A percentile compares a stretch with the other conserved stretches of the same genome.
phyloP scores from a whole-genome alignment of 2,888 invertebrate species.

The Nesidiocoris tenuis region DNA sequence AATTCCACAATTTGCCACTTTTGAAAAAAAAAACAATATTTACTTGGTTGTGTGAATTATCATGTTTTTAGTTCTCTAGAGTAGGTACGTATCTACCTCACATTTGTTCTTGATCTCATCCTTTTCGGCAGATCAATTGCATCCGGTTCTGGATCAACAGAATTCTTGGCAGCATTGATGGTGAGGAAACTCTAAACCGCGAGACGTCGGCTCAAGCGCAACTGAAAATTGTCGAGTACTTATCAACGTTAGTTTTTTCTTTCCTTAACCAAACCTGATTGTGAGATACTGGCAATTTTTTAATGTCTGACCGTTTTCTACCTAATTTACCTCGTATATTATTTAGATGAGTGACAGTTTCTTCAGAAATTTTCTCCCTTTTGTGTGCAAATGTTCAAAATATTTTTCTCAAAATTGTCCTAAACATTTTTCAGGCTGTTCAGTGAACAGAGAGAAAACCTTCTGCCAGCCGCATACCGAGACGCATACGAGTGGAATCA shows the following conservation, averaged over 20 bases:
- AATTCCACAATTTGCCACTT: too few relatives aligned
- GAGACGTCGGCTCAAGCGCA: constrained; percentile 55
- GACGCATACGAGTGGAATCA: constrained; percentile 54
- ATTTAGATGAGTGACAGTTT: too few relatives aligned
- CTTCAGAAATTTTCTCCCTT: too few relatives aligned
- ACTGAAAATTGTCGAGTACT: constrained; percentile 56
- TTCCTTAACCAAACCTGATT: constrained; percentile 28
- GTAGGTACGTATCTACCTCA: too few relatives aligned
- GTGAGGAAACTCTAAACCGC: constrained; percentile 53
- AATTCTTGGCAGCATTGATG: constrained; percentile 59
- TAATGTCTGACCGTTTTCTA: too few relatives aligned
- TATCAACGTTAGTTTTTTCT: constrained; percentile 55
- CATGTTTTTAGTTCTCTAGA: too few relatives aligned
- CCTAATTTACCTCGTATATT: too few relatives aligned
- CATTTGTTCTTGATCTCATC: too few relatives aligned
- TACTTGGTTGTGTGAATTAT: too few relatives aligned
- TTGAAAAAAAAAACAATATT: too few relatives aligned
- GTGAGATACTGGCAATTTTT: not conserved
- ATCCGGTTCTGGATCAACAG: constrained; percentile 71
- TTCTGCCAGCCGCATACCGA: constrained; percentile 54
- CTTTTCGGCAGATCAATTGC: constrained; percentile 68
- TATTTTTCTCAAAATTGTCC: constrained; percentile 3
- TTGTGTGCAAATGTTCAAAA: constrained; percentile 23
- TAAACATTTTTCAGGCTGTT: constrained; percentile 55
- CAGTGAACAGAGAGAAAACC: constrained; percentile 54